Percentiles rank a stretch among this genome's conserved stretches.
These are phyloP conservation scores for Trachelus troglodyta DNA, from an alignment of 2,888 invertebrate genomes.

Conservation along the genomic window DNA sequence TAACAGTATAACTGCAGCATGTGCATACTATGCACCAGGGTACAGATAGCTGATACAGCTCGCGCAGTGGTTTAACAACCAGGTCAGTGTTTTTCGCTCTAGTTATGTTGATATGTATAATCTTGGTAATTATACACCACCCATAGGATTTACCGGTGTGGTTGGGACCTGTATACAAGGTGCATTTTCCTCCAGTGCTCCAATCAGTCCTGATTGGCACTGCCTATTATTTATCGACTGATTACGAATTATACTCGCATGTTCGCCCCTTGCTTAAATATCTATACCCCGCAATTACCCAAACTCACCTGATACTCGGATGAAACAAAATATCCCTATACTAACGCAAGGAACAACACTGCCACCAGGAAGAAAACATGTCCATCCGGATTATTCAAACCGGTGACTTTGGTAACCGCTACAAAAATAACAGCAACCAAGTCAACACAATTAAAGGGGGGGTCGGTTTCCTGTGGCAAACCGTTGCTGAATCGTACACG, in stretches of 20 bases:
- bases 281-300: background rate
- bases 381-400: background rate
- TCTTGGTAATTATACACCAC: slow-evolving; percentile 53
- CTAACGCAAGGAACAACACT: background rate
- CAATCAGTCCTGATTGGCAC: slow-evolving; percentile 49
- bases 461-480: background rate
- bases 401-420: background rate
- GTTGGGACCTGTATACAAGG: slow-evolving; percentile 23
- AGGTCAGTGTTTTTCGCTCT: slow-evolving; percentile 57
- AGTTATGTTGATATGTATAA: slow-evolving; percentile 60
- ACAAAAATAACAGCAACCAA: background rate
- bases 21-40: background rate
- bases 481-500: slow-evolving; percentile 14
- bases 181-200: slow-evolving; percentile 40
- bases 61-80: slow-evolving; percentile 51
- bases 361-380: background rate
- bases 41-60: slow-evolving; percentile 16
- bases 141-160: slow-evolving; percentile 40
- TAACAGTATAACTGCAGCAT: slow-evolving; percentile 8
- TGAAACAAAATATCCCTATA: background rate
- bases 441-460: background rate
- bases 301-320: background rate
- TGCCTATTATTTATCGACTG: slow-evolving; percentile 40
- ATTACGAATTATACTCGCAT: background rate
- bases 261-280: background rate